phyloP scores from a whole-genome alignment of 2,113 vertebrate species.

The Cebidichthys violaceus region DNA sequence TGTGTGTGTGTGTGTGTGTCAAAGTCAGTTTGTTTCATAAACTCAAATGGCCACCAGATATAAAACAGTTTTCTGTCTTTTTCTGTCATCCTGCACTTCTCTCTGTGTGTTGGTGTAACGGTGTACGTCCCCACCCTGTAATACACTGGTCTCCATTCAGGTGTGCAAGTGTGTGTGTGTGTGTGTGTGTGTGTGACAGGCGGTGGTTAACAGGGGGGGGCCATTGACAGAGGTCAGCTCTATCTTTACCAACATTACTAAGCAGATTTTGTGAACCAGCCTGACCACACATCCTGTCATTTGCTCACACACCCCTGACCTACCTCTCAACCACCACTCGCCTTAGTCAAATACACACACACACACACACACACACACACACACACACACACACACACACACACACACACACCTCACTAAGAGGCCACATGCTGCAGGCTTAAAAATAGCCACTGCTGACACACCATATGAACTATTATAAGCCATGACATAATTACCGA shows the following conservation, averaged over 20 bases:
- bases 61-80: neutral
- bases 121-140: slow-evolving; percentile 35
- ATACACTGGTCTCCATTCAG: slow-evolving; percentile 57
- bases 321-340: slow-evolving; percentile 51
- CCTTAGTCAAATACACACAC: slow-evolving; percentile 57
- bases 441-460: slow-evolving; percentile 57
- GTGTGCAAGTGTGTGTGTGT: slow-evolving; percentile 18
- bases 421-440: slow-evolving; percentile 27
- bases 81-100: slow-evolving; percentile 11
- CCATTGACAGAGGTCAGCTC: slow-evolving; percentile 75
- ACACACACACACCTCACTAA: slow-evolving; percentile 26
- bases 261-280: slow-evolving; percentile 71
- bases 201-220: slow-evolving; percentile 63
- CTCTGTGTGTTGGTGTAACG: slow-evolving; percentile 14
- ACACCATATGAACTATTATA: slow-evolving; percentile 31
- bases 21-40: slow-evolving; percentile 8
- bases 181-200: neutral
- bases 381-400: slow-evolving; percentile 48
- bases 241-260: slow-evolving; percentile 80
- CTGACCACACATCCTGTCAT: slow-evolving; percentile 80
- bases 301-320: slow-evolving; percentile 62
- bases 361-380: slow-evolving; percentile 49
- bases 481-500: slow-evolving; percentile 38
- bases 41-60: neutral
- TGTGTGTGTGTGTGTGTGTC: neutral